Base-by-base conservation (phyloP, 2,797 vertebrate species). In the Acomys russatus region DNA sequence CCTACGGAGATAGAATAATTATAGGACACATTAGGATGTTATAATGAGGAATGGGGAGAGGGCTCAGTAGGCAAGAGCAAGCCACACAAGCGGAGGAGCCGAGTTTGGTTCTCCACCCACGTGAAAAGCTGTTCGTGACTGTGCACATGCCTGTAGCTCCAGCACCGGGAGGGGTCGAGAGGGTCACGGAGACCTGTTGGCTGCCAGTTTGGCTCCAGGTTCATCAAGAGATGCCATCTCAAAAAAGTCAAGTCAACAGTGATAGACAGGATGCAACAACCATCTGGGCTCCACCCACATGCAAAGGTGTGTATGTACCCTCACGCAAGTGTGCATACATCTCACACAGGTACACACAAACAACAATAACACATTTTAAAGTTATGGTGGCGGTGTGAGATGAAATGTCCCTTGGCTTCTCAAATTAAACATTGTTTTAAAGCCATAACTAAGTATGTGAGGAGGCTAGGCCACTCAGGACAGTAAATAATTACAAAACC, bases 401-500 rank as follows among this genome's bases (percentile, higher is more conserved):
- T 51, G 23, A 83, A 88, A 73, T 76, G 63, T 44, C 92, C 14
- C 20, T 91, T 92, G 76, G 30, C 79, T 92, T 95, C 51, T 63
- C 35, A 35, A 56, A 30, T 91, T 94, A 87, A 70, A 10, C 2
- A 1, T 90, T 23, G 86, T 22, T 68, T 86, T 3, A 23, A 88
- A 7, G 68, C 88, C 91, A 87, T 92, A 38, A 44, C 30, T 22
- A 63, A 22, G 9, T 9, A 66, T 22, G 8, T 28, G 77, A 64
- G 28, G 3, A 54, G 33, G 1, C 61, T 82, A 38, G 12, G 38
- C 18, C n/a, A 28, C 66, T 44, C 6, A 12, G 90, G 86, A 11
- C 6, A 71, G 35, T 30, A 49, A 83, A 22, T 83, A n/a, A 92
- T 76, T 71, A 56, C 88, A 33, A 76, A 92, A 74, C 94, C 11